Evolutionary conservation across 2,888 invertebrate genomes (phyloP).

Genomic region (Cryptosula pallasiana): DNA sequence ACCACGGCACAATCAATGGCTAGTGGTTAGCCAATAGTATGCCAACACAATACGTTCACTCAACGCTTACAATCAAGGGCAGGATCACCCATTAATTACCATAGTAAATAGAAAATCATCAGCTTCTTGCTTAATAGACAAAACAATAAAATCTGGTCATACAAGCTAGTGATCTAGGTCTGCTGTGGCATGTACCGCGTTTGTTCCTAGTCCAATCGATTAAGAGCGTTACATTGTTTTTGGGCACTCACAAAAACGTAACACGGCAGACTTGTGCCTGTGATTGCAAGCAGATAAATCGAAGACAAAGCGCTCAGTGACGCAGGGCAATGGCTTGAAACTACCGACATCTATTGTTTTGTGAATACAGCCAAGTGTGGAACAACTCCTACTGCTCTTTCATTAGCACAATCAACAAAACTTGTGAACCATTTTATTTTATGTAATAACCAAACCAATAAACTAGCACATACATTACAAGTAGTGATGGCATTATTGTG

Average conservation of each 20-base stretch:
- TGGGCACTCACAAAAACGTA: conserved; percentile 1
- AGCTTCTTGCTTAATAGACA: conserved; percentile 3
- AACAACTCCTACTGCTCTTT: too few species aligned
- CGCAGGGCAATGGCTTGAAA: not conserved
- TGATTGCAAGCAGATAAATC: not conserved
- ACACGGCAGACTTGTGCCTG: not conserved
- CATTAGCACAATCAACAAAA: too few species aligned
- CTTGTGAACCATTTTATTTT: too few species aligned
- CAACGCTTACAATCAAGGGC: not conserved
- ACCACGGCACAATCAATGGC: conserved; percentile 13
- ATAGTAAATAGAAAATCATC: conserved; percentile 18
- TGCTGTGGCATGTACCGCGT: too few species aligned
- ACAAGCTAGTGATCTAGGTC: too few species aligned
- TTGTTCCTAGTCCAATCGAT: not conserved
- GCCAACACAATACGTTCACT: not conserved
- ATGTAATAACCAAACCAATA: too few species aligned
- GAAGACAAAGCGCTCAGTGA: not conserved
- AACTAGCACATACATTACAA: too few species aligned
- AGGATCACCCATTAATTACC: conserved; percentile 19
- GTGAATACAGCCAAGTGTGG: too few species aligned
- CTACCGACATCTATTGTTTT: too few species aligned
- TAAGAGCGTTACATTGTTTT: not conserved
- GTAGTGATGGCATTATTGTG: too few species aligned
- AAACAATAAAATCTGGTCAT: conserved; percentile 17
- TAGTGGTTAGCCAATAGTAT: conserved; percentile 19